phyloP scores from a whole-genome alignment of 2,113 vertebrate genomes.

The Pungitius pungitius region DNA sequence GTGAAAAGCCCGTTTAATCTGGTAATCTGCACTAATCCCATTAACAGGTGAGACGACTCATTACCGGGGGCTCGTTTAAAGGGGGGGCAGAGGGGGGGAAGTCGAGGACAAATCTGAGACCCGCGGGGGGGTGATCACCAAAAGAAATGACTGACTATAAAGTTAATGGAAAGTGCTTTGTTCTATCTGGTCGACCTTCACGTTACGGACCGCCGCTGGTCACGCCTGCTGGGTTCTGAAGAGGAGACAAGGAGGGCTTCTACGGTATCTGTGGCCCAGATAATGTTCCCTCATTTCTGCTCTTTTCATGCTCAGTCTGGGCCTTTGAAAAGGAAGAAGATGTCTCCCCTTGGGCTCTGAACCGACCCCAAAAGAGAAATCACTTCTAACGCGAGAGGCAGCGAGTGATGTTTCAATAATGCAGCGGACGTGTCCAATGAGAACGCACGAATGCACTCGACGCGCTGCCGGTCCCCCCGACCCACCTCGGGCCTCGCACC shows the following conservation, averaged over 20 bases:
- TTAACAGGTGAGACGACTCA: conserved; percentile 76
- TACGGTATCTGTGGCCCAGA: conserved; percentile 55
- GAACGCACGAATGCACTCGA: no score
- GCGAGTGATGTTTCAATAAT: conserved; percentile 30
- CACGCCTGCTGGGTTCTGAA: conserved; percentile 22
- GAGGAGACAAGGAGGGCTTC: background rate
- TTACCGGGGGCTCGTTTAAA: conserved; percentile 40
- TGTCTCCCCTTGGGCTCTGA: conserved; percentile 27
- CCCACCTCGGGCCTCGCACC: no score
- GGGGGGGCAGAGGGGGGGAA: conserved; percentile 8
- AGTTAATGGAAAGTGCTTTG: conserved; percentile 51
- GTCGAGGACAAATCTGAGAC: conserved; percentile 16
- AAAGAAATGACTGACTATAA: conserved; percentile 24
- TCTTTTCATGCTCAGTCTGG: conserved; percentile 20
- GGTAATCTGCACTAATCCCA: conserved; percentile 76
- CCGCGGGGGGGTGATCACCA: conserved; percentile 40
- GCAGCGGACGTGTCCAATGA: conserved; percentile 11
- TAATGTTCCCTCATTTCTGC: conserved; percentile 19
- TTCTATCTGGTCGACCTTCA: conserved; percentile 48
- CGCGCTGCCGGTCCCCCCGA: no score
- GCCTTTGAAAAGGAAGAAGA: conserved; percentile 31
- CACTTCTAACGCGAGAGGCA: conserved; percentile 29
- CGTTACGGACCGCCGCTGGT: conserved; percentile 15
- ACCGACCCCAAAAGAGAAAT: conserved; percentile 20
- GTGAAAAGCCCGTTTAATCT: conserved; percentile 73